Percentiles rank a stretch among this genome's conserved stretches.
These are phyloP conservation scores for Prosapia bicincta DNA, from an alignment of 2,888 invertebrate species.

Conservation along the genomic window DNA sequence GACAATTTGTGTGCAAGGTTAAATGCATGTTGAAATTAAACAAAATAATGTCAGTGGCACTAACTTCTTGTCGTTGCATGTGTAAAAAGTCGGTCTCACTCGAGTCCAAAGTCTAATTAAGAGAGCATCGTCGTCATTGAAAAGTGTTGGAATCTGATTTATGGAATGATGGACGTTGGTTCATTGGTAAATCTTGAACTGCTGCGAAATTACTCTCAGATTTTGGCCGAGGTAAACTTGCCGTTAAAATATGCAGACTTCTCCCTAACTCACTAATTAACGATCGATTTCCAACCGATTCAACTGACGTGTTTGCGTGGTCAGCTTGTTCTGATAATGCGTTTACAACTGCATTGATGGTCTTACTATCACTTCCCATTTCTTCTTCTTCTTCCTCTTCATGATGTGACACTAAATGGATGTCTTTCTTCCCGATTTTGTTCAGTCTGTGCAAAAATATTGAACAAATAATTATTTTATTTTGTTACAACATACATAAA, in stretches of 20 bases:
- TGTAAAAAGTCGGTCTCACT: neutral
- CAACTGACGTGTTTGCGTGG: conserved; percentile 74
- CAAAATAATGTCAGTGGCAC: neutral
- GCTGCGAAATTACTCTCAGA: conserved; percentile 77
- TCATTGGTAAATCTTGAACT: conserved; percentile 44
- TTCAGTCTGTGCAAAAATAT: conserved; percentile 61
- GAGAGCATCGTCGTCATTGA: conserved; percentile 70
- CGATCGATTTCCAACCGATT: conserved; percentile 54
- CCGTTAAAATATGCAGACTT: conserved; percentile 63
- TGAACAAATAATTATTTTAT: neutral
- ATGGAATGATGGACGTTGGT: conserved; percentile 58
- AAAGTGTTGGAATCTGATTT: conserved; percentile 68
- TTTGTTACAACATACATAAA: neutral
- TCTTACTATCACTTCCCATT: conserved; percentile 68
- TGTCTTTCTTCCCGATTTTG: conserved; percentile 98
- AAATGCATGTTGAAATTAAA: neutral
- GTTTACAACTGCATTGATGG: conserved; percentile 90
- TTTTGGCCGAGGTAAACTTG: conserved; percentile 69
- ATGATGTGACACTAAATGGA: conserved; percentile 68
- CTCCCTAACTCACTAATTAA: conserved; percentile 58
- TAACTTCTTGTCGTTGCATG: conserved; percentile 14
- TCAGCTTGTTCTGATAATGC: conserved; percentile 89
- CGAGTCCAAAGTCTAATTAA: conserved; percentile 15
- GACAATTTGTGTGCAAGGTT: neutral
- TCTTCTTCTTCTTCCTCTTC: conserved; percentile 52